phyloP scores from a whole-genome alignment of 2,888 invertebrate species.

The Iselma pallidipennis region DNA sequence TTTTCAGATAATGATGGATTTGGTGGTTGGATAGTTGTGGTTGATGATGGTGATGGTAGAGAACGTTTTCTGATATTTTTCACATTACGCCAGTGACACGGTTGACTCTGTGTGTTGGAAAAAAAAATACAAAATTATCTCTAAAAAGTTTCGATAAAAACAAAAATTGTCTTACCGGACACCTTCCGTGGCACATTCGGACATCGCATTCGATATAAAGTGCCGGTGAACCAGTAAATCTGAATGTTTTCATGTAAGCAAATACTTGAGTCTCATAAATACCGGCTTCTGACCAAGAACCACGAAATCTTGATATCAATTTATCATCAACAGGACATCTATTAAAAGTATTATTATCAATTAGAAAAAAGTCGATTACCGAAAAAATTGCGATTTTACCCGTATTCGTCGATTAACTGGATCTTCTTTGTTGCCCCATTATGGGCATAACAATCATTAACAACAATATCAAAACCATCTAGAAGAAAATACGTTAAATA shows the following conservation, averaged over 20 bases:
- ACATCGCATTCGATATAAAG: conserved; percentile 94
- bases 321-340: conserved; percentile 93
- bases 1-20: conserved; percentile 75
- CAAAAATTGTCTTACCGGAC: conserved; percentile 71
- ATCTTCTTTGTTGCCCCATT: conserved; percentile 92
- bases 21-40: conserved; percentile 45
- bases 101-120: conserved; percentile 71
- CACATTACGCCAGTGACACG: conserved; percentile 91
- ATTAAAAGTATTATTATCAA: too few relatives aligned
- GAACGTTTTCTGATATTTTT: conserved; percentile 80
- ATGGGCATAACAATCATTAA: conserved; percentile 92
- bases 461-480: conserved; percentile 95
- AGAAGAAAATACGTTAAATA: conserved; percentile 9
- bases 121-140: not conserved
- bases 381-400: conserved; percentile 60
- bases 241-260: conserved; percentile 93
- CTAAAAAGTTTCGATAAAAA: not conserved
- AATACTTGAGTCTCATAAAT: conserved; percentile 92
- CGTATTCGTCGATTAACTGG: conserved; percentile 89
- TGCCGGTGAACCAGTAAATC: conserved; percentile 92
- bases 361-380: not conserved
- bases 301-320: conserved; percentile 87
- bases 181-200: conserved; percentile 92
- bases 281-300: conserved; percentile 90
- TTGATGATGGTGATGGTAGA: conserved; percentile 55